Conservation (phyloP, 1,140 invertebrate species). For the Wiebesia pumilae region DNA sequence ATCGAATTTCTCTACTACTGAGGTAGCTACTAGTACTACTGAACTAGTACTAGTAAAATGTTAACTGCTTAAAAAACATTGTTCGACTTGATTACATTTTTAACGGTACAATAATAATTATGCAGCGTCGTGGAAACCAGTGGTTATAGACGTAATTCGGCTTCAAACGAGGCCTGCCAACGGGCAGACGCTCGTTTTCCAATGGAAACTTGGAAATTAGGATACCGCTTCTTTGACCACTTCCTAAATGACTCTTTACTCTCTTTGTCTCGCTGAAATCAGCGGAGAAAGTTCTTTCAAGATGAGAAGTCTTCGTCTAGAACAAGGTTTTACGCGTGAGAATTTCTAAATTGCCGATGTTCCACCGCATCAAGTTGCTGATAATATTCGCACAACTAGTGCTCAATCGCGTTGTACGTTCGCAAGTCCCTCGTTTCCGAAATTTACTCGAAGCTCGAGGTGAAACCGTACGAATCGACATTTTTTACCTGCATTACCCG, state of each 20-base stretch:
- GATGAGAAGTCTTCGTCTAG: not conserved
- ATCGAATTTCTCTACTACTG: slow-evolving; percentile 21
- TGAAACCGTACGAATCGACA: slow-evolving; percentile 32
- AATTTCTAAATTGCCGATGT: not conserved
- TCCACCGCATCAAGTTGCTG: not conserved
- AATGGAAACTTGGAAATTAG: slow-evolving; percentile 17
- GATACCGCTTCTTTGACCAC: slow-evolving; percentile 1
- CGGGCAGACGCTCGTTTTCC: too few species aligned
- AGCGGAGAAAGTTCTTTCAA: not conserved
- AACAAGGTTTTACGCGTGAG: not conserved
- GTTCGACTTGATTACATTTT: too few species aligned
- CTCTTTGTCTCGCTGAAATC: not conserved
- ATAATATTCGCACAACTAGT: not conserved
- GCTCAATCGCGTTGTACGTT: not conserved
- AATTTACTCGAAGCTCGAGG: not conserved
- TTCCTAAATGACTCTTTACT: not conserved
- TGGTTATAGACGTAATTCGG: too few species aligned
- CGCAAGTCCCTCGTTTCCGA: not conserved
- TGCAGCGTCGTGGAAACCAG: too few species aligned
- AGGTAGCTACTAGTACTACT: too few species aligned
- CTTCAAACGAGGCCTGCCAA: not conserved
- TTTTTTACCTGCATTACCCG: slow-evolving; percentile 45
- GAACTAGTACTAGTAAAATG: too few species aligned
- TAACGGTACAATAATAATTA: too few species aligned
- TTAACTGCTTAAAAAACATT: too few species aligned